These are phyloP conservation scores for Anastatus disparis DNA, from an alignment of 1,140 invertebrate genomes.

Conservation along the genomic window DNA sequence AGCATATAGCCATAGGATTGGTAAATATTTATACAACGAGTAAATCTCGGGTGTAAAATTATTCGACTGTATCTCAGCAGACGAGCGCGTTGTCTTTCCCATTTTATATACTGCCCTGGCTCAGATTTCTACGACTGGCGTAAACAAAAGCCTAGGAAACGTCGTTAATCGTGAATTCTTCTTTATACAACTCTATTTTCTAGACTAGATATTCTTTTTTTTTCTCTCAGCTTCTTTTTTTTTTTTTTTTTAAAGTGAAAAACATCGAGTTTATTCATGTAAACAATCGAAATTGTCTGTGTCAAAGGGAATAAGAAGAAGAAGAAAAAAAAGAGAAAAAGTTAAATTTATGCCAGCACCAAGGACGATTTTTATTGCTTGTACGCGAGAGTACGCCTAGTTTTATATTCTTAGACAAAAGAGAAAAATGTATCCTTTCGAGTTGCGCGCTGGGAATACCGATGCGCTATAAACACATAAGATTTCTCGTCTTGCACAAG, in stretches of 20 bases:
- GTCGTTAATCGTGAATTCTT: too few relatives aligned
- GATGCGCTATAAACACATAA: neutral
- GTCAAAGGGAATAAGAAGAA: neutral
- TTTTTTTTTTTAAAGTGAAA: constrained; percentile 16
- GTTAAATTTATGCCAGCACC: neutral
- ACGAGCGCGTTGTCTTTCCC: neutral
- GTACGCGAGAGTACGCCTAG: neutral
- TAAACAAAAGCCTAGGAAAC: too few relatives aligned
- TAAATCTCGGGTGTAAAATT: constrained; percentile 19
- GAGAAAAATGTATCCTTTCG: neutral
- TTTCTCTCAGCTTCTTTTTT: neutral
- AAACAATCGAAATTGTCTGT: constrained; percentile 1
- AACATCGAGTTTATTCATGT: constrained; percentile 8
- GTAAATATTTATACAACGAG: constrained; percentile 29
- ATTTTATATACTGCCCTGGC: too few relatives aligned
- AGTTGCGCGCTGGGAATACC: neutral
- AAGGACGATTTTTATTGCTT: neutral
- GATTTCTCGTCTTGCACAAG: too few relatives aligned
- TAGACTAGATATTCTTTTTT: too few relatives aligned
- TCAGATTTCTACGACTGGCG: too few relatives aligned
- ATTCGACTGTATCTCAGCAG: constrained; percentile 20
- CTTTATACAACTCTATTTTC: too few relatives aligned
- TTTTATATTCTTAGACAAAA: neutral
- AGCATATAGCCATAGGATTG: too few relatives aligned
- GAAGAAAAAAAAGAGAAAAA: neutral